Base-by-base conservation (phyloP, 2,888 invertebrate genomes). In the Hofmannophila pseudospretella region DNA sequence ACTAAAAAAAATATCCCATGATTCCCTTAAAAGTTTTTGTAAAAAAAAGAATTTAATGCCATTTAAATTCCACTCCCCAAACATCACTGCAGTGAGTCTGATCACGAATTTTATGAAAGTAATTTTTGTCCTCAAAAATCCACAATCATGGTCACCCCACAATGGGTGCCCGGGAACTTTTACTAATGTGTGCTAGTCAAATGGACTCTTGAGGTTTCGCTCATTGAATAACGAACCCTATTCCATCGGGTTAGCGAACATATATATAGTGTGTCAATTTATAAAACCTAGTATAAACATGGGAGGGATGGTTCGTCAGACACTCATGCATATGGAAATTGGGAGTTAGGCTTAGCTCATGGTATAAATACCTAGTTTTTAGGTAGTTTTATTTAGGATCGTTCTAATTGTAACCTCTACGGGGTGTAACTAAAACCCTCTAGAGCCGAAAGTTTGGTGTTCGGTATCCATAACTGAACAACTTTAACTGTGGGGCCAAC, bases 161-260 rank as follows among this genome's bases (percentile, higher is more conserved):
- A 51, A 41, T 44, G 51, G 53, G 61, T 70, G 67, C 72, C 59
- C 64, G 72, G 69, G 74, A 82, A 79, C 78, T 82, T 82, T 84
- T 82, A 84, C 82, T 84, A 84, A 85, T 85, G 78, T 74, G 75
- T 70, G 67, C 78, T 80, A 85, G 84, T 82, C 84, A 85, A 84
- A 85, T 84, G 82, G 82, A 79, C 81, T 78, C 80, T 72, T 60
- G 80, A 72, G 79, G 56, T 53, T 63, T 53, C 43, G 45, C 47
- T 49, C 66, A 58, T 58, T 51, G 63, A 58, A 85, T 74, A 75
- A 67, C 54, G 57, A 51, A 54, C 73, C 63, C 58, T 79, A 71
- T 44, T 40, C 41, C 52, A 46, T 42, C 34, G 54, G 40, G 33
- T 60, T 67, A 78, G 54, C 59, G 78, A 59, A 44, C 57, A 68